Evolutionary conservation across 2,113 vertebrate genomes (phyloP), one percentile per base, ranked within the genome.

Genomic region (Phoxinus phoxinus): DNA sequence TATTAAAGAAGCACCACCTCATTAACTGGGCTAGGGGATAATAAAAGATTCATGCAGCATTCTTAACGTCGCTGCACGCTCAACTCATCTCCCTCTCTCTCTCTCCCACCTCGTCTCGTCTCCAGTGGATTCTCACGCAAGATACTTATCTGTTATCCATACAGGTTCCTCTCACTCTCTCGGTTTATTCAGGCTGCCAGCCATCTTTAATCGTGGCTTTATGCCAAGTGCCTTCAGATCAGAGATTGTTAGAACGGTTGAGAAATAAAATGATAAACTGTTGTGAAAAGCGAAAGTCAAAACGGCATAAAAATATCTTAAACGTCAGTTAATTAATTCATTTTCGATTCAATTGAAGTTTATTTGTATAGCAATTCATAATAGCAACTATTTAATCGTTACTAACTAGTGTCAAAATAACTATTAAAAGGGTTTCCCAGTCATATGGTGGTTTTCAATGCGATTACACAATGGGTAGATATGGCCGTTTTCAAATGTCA

Each of bases 1-100:
- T 94, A 95, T 93, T 93, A 91, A 94, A 93, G 91, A 93, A 91
- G 93, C 87, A 81, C 91, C 93, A 93, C 91, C 93, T 94, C 94
- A 94, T 94, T 94, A 94, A 92, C 90, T 91, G 93, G 65, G 81
- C 90, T 90, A 87, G 84, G 88, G 91, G 92, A 91, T 92, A 93
- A 94, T 94, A 93, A 95, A 94, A 94, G 92, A 95, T 95, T 94
- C 93, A 94, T 94, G 91, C 90, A 88, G 91, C 90, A 92, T 91
- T 90, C 91, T 90, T 89, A 89, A 87, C 88, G 63, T 90, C 80
- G 59, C 44, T 41, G 35, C 44, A 25, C 35, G 44, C 74, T 78
- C 72, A 59, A 59, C 35, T 67, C 58, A 21, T 61, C 37, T 75
- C 65, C 90, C 89, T 89, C 86, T 85, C 46, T 69, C 63, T 81